Evolutionary conservation across 1,140 invertebrate species (phyloP), one percentile per base, ranked within the genome.

Genomic region (Glossosoma conforme): DNA sequence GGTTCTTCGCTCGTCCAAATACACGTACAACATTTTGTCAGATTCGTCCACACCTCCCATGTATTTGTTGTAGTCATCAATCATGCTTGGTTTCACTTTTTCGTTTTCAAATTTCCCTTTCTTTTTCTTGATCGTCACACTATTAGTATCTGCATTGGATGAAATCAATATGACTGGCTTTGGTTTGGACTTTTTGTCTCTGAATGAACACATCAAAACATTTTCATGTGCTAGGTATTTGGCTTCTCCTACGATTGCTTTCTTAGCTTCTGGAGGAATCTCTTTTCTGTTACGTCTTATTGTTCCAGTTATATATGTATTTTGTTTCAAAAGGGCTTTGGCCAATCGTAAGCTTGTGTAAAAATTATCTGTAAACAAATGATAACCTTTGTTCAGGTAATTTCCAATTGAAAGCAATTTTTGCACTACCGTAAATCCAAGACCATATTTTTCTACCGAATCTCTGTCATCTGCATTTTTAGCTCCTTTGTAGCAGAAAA

Each of bases 351-450:
- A 20, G 24, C 56, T 54, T 37, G 37, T 60, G 43, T 50, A 60
- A 50, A 42, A 53, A 46, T 60, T 60, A 41, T 64, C 58, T n/a
- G 51, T 42, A 24, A 57, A 53, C 21, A 62, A 22, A 53, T 60
- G 61, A 45, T 60, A 61, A 30, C 61, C 60, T 50, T 64, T 62
- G 40, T 59, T 57, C 32, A 60, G 47, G 37, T 62, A 62, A 57
- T 60, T 58, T 32, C 61, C 53, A 13, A 61, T 54, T 46, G 50
- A 44, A 28, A 61, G 40, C 32, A 64, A 52, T 56, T 62, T 60
- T 44, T 52, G 30, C 20, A 61, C 51, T 20, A 60, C 60, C 17
- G 44, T 42, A 50, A 36, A 28, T 24, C 38, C 52, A 45, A 63
- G 52, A 25, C 58, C 54, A 32, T 58, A 54, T 54, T 52, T 19